Percentiles rank a stretch among this genome's conserved stretches.
Conservation (phyloP, 2,113 vertebrate species). For the Chamaea fasciata region DNA sequence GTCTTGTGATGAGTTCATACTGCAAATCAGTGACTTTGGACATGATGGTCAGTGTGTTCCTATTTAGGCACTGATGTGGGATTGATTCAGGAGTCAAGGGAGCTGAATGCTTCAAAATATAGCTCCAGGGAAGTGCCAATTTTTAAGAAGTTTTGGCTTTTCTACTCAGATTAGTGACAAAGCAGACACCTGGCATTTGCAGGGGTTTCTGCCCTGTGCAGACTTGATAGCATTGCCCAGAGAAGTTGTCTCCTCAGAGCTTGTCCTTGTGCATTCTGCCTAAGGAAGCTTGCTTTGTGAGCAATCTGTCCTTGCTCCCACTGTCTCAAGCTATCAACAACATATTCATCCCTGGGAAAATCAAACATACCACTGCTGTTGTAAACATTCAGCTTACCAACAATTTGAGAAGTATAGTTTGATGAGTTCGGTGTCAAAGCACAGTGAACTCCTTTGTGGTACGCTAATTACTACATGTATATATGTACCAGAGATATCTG, state of each 20-base stretch:
- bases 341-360: background rate
- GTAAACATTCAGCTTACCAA: background rate
- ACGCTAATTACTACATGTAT: background rate
- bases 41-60: background rate
- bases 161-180: background rate
- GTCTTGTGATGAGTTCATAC: background rate
- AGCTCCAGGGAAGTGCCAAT: background rate
- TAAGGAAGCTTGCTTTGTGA: background rate
- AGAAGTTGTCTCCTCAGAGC: background rate
- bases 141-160: conserved; percentile 1
- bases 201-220: background rate
- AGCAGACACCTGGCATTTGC: background rate
- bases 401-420: background rate
- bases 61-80: background rate
- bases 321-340: background rate
- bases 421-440: background rate
- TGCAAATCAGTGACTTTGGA: background rate
- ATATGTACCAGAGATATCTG: background rate
- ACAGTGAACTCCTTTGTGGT: background rate
- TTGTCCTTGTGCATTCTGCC: background rate
- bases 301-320: background rate
- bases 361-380: background rate
- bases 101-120: background rate
- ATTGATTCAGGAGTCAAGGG: background rate
- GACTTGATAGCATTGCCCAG: background rate